Conservation (phyloP, 2,888 invertebrate species). For the Cephus runcator region DNA sequence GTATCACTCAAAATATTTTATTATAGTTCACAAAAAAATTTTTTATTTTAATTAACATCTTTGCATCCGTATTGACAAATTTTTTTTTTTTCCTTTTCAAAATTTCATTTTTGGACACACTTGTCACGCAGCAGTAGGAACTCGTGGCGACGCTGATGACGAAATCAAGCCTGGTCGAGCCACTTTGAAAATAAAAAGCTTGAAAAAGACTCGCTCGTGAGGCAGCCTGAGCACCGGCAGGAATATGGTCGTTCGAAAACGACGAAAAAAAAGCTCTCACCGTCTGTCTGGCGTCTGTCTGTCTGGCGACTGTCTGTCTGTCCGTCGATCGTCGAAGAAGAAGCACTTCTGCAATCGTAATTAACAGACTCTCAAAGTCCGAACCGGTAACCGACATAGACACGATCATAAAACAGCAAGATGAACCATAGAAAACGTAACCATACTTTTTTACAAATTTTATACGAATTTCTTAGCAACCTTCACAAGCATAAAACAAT, state of each 20-base stretch:
- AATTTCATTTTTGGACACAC: neutral
- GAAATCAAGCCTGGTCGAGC: neutral
- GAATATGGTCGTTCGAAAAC: slow-evolving; percentile 15
- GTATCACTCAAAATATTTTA: neutral
- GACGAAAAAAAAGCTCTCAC: slow-evolving; percentile 26
- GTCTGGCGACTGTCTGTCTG: slow-evolving; percentile 43
- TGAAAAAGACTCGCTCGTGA: neutral
- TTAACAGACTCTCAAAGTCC: slow-evolving; percentile 23
- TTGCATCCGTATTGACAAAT: too few species aligned
- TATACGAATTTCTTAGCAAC: neutral
- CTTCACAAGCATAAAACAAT: neutral
- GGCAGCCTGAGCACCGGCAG: neutral
- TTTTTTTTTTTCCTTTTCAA: too few species aligned
- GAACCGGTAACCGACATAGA: slow-evolving; percentile 24
- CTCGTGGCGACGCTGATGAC: neutral
- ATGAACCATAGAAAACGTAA: neutral
- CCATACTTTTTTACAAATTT: neutral
- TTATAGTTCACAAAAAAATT: too few species aligned
- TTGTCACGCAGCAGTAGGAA: neutral
- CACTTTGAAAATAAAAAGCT: slow-evolving; percentile 5
- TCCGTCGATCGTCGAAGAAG: neutral
- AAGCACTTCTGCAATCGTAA: slow-evolving; percentile 21
- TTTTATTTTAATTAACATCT: too few species aligned
- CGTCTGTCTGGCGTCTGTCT: slow-evolving; percentile 44
- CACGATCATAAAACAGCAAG: neutral